Conservation (phyloP, 2,797 vertebrate genomes). For the Carcharodon carcharias region DNA sequence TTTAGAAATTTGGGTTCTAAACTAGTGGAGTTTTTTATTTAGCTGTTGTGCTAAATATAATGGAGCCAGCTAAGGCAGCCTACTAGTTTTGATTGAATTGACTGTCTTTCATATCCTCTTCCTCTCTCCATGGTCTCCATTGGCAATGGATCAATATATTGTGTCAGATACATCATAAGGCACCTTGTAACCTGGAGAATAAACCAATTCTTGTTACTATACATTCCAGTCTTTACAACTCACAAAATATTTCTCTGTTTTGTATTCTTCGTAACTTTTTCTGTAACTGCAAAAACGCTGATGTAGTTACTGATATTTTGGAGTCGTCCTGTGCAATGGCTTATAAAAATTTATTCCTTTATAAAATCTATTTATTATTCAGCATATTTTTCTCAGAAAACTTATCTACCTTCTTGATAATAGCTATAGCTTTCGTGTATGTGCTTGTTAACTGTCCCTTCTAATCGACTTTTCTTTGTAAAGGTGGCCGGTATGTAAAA, state of each 20-base stretch:
- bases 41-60: conserved; percentile 1
- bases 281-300: neutral
- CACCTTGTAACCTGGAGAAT: neutral
- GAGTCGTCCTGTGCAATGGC: neutral
- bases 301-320: neutral
- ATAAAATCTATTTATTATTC: neutral
- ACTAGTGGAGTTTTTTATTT: neutral
- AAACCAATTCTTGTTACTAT: neutral
- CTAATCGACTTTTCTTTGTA: conserved; percentile 40
- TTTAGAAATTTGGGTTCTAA: neutral
- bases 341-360: neutral
- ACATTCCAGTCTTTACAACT: neutral
- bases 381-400: neutral
- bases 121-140: neutral
- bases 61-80: neutral
- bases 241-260: neutral
- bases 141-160: neutral
- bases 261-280: neutral
- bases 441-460: neutral
- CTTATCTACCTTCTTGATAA: neutral
- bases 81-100: neutral
- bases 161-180: neutral
- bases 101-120: neutral
- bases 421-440: neutral
- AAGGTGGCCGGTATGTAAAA: conserved; percentile 88